phyloP scores from a whole-genome alignment of 2,888 invertebrate genomes.

The Netelia melanura region DNA sequence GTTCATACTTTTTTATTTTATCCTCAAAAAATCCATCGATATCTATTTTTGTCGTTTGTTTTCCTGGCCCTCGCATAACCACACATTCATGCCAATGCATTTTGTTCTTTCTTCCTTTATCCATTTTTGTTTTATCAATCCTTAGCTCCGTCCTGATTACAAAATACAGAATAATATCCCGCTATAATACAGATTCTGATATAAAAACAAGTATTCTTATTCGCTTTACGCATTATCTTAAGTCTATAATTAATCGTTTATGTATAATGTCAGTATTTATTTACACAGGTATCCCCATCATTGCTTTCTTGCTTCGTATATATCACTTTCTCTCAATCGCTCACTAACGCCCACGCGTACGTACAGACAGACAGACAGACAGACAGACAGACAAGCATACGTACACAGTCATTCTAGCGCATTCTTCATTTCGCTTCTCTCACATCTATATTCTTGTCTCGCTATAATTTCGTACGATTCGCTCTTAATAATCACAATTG shows the following conservation, averaged over 20 bases:
- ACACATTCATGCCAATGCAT: conserved; percentile 36
- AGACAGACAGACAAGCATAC: conserved; percentile 16
- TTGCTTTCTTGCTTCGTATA: conserved; percentile 67
- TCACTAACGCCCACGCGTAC: conserved; percentile 30
- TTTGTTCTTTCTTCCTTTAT: conserved; percentile 37
- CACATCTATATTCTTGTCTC: conserved; percentile 61
- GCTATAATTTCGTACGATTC: conserved; percentile 73
- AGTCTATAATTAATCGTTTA: conserved; percentile 69
- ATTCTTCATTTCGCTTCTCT: conserved; percentile 16
- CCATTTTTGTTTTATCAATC: conserved; percentile 69
- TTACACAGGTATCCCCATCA: conserved; percentile 79
- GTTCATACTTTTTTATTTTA: conserved; percentile 9
- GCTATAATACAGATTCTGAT: conserved; percentile 84
- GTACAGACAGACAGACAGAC: conserved; percentile 8
- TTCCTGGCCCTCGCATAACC: conserved; percentile 49
- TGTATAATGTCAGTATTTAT: conserved; percentile 78
- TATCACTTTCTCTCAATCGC: conserved; percentile 65
- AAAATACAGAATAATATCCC: conserved; percentile 84
- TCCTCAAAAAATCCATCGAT: conserved; percentile 52
- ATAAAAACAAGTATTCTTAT: conserved; percentile 84
- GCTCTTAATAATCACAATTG: conserved; percentile 80
- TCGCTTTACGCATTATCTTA: conserved; percentile 77
- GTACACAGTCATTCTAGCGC: conserved; percentile 19
- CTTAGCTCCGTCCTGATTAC: conserved; percentile 78
- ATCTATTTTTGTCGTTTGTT: conserved; percentile 43